Evolutionary conservation across 2,888 invertebrate genomes (phyloP).

Genomic region (Ophioninae sp.): DNA sequence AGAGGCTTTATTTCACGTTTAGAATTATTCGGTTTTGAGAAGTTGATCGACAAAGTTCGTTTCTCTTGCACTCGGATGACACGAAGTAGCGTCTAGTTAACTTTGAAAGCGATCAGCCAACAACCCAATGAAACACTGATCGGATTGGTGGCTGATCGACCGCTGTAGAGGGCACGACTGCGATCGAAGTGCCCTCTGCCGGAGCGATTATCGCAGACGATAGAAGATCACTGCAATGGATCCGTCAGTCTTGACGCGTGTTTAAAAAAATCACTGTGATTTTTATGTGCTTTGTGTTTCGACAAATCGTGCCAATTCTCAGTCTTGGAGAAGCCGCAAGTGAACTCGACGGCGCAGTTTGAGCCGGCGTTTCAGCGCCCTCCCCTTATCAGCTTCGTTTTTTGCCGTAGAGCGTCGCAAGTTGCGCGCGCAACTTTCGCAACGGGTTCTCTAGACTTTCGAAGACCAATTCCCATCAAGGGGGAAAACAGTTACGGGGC

Average conservation of each 20-base stretch:
- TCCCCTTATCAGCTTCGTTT: background rate
- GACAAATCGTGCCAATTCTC: background rate
- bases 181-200: background rate
- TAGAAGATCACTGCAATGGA: background rate
- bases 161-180: too few relatives aligned
- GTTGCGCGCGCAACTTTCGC: background rate
- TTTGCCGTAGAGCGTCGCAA: background rate
- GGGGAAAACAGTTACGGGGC: background rate
- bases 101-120: too few relatives aligned
- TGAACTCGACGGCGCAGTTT: background rate
- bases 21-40: too few relatives aligned
- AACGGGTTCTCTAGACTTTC: background rate
- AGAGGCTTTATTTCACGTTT: too few relatives aligned
- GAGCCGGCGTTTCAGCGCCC: background rate
- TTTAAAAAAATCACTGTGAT: background rate
- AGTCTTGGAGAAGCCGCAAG: background rate
- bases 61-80: too few relatives aligned
- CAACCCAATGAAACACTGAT: too few relatives aligned
- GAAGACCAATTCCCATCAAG: background rate
- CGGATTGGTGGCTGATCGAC: background rate
- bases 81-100: too few relatives aligned
- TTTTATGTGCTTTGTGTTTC: background rate
- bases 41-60: too few relatives aligned
- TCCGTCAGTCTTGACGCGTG: background rate
- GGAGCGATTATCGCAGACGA: background rate